Percentiles rank a stretch among this genome's conserved stretches.
These are phyloP conservation scores for Oplegnathus fasciatus DNA, from an alignment of 2,113 vertebrate genomes.

Conservation along the genomic window DNA sequence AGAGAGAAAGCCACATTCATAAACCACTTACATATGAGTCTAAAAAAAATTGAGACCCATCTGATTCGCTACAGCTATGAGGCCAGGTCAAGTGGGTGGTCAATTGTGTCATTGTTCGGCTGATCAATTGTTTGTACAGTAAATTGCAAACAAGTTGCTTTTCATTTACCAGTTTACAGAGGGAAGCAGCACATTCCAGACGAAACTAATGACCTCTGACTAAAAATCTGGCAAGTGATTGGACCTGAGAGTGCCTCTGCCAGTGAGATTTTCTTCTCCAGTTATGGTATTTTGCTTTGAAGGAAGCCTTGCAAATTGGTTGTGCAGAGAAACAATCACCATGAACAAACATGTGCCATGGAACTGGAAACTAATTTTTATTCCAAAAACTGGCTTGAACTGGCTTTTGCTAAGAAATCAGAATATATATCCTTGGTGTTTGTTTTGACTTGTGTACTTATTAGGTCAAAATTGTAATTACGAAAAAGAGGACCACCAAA, in stretches of 20 bases:
- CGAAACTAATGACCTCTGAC: constrained; percentile 63
- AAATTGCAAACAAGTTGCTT: constrained; percentile 60
- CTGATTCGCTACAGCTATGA: constrained; percentile 41
- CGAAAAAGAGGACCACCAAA: not conserved
- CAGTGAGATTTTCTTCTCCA: constrained; percentile 4
- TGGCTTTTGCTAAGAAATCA: not conserved
- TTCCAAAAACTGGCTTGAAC: not conserved
- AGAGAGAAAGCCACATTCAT: constrained; percentile 70
- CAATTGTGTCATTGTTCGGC: constrained; percentile 64
- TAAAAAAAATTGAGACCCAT: constrained; percentile 44
- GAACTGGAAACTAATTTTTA: not conserved
- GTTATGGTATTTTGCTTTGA: constrained; percentile 34
- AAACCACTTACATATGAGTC: constrained; percentile 59
- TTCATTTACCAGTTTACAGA: constrained; percentile 48
- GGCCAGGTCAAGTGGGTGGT: constrained; percentile 71
- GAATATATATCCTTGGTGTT: not conserved
- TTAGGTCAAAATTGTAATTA: not conserved
- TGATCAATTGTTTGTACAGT: constrained; percentile 57
- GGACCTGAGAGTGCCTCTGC: constrained; percentile 14
- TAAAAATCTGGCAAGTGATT: constrained; percentile 38
- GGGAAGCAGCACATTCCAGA: constrained; percentile 38
- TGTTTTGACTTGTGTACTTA: not conserved
- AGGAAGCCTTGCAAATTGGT: not conserved
- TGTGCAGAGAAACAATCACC: constrained; percentile 11
- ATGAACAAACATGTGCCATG: not conserved